A percentile compares a stretch with the other conserved stretches of the same genome.
phyloP scores from a whole-genome alignment of 2,888 invertebrate species.

The Ypsolopha sequella region DNA sequence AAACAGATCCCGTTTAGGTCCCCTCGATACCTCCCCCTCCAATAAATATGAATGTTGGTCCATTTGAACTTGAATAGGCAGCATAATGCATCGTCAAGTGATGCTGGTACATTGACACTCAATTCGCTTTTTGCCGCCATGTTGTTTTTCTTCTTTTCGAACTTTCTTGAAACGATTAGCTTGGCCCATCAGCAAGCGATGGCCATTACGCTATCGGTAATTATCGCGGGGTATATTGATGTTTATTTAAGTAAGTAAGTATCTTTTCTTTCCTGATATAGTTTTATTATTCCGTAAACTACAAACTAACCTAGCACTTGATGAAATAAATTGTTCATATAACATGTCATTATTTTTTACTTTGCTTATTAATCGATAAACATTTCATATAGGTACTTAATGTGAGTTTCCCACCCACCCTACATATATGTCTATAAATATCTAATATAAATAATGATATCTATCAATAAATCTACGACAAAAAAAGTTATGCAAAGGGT shows the following conservation, averaged over 20 bases:
- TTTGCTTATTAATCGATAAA: too few relatives aligned
- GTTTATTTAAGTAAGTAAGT: not conserved
- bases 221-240: not conserved
- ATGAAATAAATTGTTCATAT: too few relatives aligned
- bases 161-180: constrained; percentile 1
- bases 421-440: not conserved
- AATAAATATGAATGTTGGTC: constrained; percentile 63
- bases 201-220: not conserved
- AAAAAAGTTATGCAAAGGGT: not conserved
- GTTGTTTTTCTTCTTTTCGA: constrained; percentile 7
- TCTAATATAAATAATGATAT: too few relatives aligned
- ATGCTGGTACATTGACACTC: constrained; percentile 69
- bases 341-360: too few relatives aligned
- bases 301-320: too few relatives aligned
- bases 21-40: constrained; percentile 42
- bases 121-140: constrained; percentile 43
- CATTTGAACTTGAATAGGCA: constrained; percentile 49
- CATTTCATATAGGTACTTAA: too few relatives aligned
- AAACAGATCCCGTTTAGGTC: constrained; percentile 64
- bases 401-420: not conserved
- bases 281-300: not conserved
- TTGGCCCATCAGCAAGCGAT: not conserved
- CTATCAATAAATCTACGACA: not conserved
- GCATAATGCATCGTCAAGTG: constrained; percentile 37
- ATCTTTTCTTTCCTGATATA: not conserved